Evolutionary conservation across 1,140 invertebrate species (phyloP).

Genomic region (Lordiphosa stackelbergi): DNA sequence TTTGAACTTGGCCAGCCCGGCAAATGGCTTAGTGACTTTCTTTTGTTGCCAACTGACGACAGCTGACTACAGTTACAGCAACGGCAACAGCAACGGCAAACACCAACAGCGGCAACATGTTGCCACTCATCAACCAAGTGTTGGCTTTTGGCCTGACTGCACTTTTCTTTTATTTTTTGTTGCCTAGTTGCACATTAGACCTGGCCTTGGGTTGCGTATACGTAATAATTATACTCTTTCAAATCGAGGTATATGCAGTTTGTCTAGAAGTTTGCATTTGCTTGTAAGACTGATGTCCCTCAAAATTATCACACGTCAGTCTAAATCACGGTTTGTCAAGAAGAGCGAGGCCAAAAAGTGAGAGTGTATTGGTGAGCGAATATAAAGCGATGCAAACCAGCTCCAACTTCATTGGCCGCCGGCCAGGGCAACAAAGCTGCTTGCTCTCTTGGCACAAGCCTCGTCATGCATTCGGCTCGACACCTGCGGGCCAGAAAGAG

Average conservation of each 20-base stretch:
- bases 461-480: no score
- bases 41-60: constrained; percentile 41
- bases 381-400: no score
- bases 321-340: no score
- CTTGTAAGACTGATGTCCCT: no score
- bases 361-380: no score
- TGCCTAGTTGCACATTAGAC: constrained; percentile 23
- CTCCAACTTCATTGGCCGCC: no score
- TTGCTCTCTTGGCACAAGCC: no score
- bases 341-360: no score
- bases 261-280: constrained; percentile 27
- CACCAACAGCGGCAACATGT: constrained; percentile 20
- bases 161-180: constrained; percentile 16
- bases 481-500: no score
- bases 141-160: constrained; percentile 4
- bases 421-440: no score
- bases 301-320: no score
- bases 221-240: constrained; percentile 36
- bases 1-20: constrained; percentile 58
- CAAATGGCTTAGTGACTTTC: constrained; percentile 50
- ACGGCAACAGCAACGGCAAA: constrained; percentile 18
- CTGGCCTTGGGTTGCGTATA: constrained; percentile 57
- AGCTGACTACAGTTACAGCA: constrained; percentile 22
- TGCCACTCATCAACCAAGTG: constrained; percentile 32
- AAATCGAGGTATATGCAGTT: constrained; percentile 5